Base-by-base conservation (phyloP, 1,140 invertebrate species). In the Hylyphantes graminicola region DNA sequence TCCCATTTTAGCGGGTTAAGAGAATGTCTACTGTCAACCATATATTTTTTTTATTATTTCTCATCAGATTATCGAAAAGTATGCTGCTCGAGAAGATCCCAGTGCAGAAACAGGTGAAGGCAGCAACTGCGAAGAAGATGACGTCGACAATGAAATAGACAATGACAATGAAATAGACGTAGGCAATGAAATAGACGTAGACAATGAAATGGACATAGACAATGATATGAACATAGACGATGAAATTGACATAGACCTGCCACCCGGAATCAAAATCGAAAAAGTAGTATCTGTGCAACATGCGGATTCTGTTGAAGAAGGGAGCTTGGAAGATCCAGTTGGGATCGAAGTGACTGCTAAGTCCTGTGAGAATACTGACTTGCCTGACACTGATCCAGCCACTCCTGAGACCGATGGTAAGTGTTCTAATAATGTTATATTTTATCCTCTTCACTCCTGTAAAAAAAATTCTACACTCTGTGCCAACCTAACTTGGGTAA, bases 341-440 rank as follows among this genome's bases (percentile, higher is more conserved):
- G 73, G 48, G 7, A 51, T 75, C 2, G 55, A 75, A 35, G 35
- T 50, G 35, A 59, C 73, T 12, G 17, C 57, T 13, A 57, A 75
- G 48, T 21, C 35, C 35, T 35, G n/a, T 59, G 73, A 75, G 35
- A 15, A 70, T 70, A 53, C 48, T 0, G 68, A 70, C 54, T 19
- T 70, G 10, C 48, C 48, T 17, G 68, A 70, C n/a, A 70, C 68
- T 19, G 68, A 70, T 21, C 68, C 68, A 53, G 68, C 68, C 0
- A 70, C 68, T 54, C 68, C 68, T 17, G 54, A 51, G n/a, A 70
- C 68, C 17, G 68, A 70, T 51, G 68, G 68, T 70, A 10, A 70
- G n/a, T 53, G 8, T 48, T 68, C 1, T 65, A 19, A 9, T 65
- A 21, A 21, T 65, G 7, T 19, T 65, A 12, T 19, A 2, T 12